Evolutionary conservation across 2,113 vertebrate species (phyloP).

Genomic region (Vireo altiloquus): DNA sequence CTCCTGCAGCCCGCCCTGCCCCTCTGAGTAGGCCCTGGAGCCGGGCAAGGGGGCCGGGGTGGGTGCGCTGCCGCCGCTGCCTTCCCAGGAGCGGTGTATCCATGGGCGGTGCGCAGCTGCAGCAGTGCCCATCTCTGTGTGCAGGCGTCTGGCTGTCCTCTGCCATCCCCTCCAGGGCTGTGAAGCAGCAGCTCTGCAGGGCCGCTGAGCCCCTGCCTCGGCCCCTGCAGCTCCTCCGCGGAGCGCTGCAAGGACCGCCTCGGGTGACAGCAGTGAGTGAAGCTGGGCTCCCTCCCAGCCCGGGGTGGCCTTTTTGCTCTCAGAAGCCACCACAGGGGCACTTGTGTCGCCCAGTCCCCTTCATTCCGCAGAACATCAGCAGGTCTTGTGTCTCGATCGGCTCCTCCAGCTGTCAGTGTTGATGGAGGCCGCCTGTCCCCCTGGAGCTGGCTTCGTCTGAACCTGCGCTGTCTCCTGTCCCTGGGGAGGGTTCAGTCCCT

Average conservation of each 20-base stretch:
- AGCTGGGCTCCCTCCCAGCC: too few relatives aligned
- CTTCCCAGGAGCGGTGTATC: background rate
- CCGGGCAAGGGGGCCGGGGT: too few relatives aligned
- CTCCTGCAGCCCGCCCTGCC: fast-evolving
- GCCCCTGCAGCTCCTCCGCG: background rate
- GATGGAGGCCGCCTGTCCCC: background rate
- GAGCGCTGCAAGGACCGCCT: background rate
- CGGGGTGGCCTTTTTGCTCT: too few relatives aligned
- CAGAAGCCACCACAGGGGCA: background rate
- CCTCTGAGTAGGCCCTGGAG: too few relatives aligned
- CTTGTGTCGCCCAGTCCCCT: fast-evolving
- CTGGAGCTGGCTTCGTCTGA: background rate
- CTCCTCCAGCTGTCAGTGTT: background rate
- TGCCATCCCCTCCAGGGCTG: fast-evolving
- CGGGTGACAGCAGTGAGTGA: fast-evolving
- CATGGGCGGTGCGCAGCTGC: fast-evolving
- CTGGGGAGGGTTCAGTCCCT: background rate
- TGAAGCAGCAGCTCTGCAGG: background rate
- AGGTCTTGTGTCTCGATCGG: background rate
- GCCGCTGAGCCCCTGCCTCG: fast-evolving
- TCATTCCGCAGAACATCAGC: too few relatives aligned
- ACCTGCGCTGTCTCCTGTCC: too few relatives aligned
- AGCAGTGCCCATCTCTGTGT: too few relatives aligned
- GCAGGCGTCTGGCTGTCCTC: fast-evolving
- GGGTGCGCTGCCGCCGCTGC: background rate